Percentiles rank a stretch among this genome's conserved stretches.
Evolutionary conservation across 2,797 vertebrate genomes (phyloP).

Genomic region (Phyllotis vaccarum): DNA sequence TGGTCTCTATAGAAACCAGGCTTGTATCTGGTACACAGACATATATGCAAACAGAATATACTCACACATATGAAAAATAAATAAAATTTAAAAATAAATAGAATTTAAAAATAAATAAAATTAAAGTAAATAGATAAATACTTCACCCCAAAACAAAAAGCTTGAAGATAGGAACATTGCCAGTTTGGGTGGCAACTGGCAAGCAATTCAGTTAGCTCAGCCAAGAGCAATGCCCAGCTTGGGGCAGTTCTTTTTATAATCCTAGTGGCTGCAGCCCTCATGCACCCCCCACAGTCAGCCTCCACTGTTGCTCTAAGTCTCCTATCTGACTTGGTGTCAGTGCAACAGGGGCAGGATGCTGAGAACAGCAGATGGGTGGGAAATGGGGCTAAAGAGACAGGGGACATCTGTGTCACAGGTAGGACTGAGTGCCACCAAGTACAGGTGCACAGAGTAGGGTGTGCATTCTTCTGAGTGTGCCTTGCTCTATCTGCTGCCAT

Average conservation of each 20-base stretch:
- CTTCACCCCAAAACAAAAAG: not conserved
- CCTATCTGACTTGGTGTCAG: not conserved
- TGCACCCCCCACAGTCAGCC: accelerated
- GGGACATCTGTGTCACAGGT: not conserved
- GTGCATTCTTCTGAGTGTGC: accelerated
- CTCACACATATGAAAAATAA: not conserved
- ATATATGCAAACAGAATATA: not conserved
- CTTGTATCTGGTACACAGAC: not conserved
- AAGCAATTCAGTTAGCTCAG: not conserved
- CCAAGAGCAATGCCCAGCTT: not conserved
- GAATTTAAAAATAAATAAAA: not conserved
- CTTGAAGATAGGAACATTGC: not conserved
- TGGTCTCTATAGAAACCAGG: not conserved
- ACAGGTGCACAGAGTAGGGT: not conserved
- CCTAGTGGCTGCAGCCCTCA: not conserved
- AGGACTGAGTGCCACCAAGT: not conserved
- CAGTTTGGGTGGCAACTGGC: not conserved
- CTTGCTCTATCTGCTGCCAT: accelerated
- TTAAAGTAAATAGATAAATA: not conserved
- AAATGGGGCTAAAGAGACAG: not conserved
- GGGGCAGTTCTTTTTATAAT: not conserved
- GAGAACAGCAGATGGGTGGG: not conserved
- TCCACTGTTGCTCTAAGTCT: not conserved
- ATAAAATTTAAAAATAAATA: not conserved
- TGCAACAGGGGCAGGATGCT: not conserved